These are phyloP conservation scores for Zootoca vivipara DNA, from an alignment of 2,113 vertebrate species.

Conservation along the genomic window DNA sequence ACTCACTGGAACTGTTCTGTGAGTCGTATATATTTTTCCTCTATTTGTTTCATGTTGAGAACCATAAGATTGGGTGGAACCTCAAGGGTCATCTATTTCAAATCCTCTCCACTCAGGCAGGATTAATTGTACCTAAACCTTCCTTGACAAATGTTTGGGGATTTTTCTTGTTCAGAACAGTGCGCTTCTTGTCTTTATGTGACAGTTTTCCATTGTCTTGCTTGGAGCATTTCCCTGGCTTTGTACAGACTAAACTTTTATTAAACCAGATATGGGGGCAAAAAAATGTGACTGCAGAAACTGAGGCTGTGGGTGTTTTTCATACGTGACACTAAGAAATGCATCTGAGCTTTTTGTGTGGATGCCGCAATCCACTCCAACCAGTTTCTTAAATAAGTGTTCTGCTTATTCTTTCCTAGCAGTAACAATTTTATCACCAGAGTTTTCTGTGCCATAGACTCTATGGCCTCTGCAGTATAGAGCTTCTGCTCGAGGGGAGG, in stretches of 20 bases:
- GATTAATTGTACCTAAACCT: slow-evolving; percentile 42
- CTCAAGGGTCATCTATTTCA: slow-evolving; percentile 17
- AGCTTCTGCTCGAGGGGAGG: not conserved
- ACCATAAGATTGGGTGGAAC: not conserved
- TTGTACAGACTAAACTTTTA: slow-evolving; percentile 9
- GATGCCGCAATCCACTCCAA: not conserved
- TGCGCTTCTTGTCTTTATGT: not conserved
- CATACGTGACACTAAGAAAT: not conserved
- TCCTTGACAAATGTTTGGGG: slow-evolving; percentile 30
- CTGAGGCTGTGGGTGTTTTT: not conserved
- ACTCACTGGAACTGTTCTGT: not conserved
- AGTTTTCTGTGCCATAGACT: not conserved
- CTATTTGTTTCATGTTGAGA: slow-evolving; percentile 16
- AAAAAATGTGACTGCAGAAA: not conserved
- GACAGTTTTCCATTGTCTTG: slow-evolving; percentile 31
- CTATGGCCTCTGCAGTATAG: too few species aligned
- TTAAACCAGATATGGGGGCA: slow-evolving; percentile 6
- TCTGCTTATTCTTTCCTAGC: not conserved
- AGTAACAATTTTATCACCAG: not conserved
- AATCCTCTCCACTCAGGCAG: slow-evolving; percentile 20
- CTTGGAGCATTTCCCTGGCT: slow-evolving; percentile 21
- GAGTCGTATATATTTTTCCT: not conserved
- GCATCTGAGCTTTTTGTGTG: not conserved
- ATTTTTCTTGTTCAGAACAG: slow-evolving; percentile 22
- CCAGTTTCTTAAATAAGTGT: not conserved